Base-by-base conservation (phyloP, 2,113 vertebrate species). In the Typhlomys cinereus region DNA sequence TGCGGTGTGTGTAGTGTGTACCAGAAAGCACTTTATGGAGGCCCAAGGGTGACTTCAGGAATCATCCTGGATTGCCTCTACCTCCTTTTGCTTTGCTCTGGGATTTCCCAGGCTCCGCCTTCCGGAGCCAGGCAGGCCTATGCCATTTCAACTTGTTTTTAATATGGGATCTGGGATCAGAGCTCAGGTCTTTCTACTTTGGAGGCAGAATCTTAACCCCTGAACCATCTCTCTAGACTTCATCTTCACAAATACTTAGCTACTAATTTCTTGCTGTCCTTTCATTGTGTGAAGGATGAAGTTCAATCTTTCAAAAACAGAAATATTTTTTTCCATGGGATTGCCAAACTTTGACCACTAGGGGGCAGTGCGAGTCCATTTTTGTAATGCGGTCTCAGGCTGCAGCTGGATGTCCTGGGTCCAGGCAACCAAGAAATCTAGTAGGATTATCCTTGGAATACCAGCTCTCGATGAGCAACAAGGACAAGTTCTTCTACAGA, bases 341-440 rank as follows among this genome's bases (percentile, higher is more conserved):
- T 82, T 52, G 88, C 34, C 54, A 66, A 39, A 66, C 29, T 44
- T 8, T 76, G 29, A 34, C 76, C 95, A 92, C 88, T 46, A 94
- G 95, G 85, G 92, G 94, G 61, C 85, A 92, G 57, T 46, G 27
- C 52, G 89, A 92, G 12, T 18, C 48, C 74, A 74, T 59, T 86
- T 93, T 88, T n/a, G 48, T 29, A 10, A n/a, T 2, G 5, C 17
- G 70, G 75, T 2, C 31, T 17, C 13, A 9, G 66, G 29, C 12
- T 1, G 74, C n/a, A 4, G 39, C 27, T 21, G 12, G 21, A 36
- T 20, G 12, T 64, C 57, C 39, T 9, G 44, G 4, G 31, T 29
- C 36, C 18, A 44, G 21, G 39, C 50, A 81, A 61, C 34, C 61
- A 54, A 88, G 67, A 80, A 87, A 80, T 57, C 25, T 25, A 59